These are phyloP conservation scores for Drosophila suboccidentalis DNA, from an alignment of 2,888 invertebrate genomes.

Conservation along the genomic window DNA sequence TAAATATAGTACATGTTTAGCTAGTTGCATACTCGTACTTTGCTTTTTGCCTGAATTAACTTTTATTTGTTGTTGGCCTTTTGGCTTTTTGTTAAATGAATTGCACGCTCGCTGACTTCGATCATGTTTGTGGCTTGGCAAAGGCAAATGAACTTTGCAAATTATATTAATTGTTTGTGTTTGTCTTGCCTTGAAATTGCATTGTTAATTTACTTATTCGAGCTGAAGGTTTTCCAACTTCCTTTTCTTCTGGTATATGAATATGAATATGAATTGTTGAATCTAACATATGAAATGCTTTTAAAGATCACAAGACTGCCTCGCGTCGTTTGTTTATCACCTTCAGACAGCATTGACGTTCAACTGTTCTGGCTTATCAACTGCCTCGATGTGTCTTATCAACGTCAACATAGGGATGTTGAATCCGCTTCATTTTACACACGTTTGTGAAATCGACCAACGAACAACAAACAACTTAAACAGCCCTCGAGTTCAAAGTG, in stretches of 20 bases:
- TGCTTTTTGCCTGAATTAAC: slow-evolving; percentile 10
- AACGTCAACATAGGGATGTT: slow-evolving; percentile 9
- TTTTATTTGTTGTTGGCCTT: slow-evolving; percentile 15
- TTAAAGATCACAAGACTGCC: slow-evolving; percentile 64
- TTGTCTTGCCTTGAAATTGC: slow-evolving; percentile 16
- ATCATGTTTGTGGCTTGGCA: slow-evolving; percentile 5
- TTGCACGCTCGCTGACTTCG: slow-evolving; percentile 14
- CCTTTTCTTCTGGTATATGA: neutral
- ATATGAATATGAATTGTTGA: neutral
- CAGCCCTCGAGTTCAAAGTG: slow-evolving; percentile 6
- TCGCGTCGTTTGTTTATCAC: slow-evolving; percentile 52
- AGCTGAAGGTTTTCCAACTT: neutral
- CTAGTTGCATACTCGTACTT: slow-evolving; percentile 1
- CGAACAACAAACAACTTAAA: neutral
- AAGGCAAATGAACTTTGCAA: slow-evolving; percentile 22
- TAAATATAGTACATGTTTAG: neutral
- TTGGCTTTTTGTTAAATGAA: slow-evolving; percentile 8
- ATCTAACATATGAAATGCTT: slow-evolving; percentile 23
- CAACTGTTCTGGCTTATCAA: slow-evolving; percentile 45
- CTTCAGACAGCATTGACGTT: slow-evolving; percentile 57
- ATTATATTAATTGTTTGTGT: slow-evolving; percentile 4
- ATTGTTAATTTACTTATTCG: slow-evolving; percentile 1
- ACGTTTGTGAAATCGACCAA: neutral
- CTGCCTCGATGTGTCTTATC: slow-evolving; percentile 33
- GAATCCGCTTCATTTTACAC: slow-evolving; percentile 6